Conservation (phyloP, 2,113 vertebrate species). For the Puma concolor region DNA sequence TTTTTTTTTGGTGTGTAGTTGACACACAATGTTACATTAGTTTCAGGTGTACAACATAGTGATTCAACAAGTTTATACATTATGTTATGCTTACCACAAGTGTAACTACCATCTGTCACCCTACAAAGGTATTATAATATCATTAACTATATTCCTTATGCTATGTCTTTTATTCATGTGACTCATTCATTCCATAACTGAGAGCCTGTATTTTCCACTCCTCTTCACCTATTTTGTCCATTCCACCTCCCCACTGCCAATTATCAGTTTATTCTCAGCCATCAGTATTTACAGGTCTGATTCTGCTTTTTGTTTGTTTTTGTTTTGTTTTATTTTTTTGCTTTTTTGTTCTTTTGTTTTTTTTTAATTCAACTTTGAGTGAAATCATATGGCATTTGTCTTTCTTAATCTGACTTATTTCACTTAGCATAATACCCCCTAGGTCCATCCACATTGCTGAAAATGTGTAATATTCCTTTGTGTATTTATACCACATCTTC, state of each 20-base stretch:
- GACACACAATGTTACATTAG: background rate
- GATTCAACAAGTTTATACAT: background rate
- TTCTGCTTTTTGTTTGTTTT: background rate
- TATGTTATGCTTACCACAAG: background rate
- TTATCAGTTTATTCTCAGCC: background rate
- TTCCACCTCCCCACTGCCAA: background rate
- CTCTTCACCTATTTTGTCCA: background rate
- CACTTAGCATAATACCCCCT: background rate
- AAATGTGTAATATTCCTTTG: background rate
- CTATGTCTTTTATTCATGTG: background rate
- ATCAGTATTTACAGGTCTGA: background rate
- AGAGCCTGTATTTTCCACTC: background rate
- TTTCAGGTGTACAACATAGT: background rate
- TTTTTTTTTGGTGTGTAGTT: background rate
- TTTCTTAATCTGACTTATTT: background rate
- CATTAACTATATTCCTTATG: background rate
- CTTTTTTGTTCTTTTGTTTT: background rate
- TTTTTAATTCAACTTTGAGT: background rate
- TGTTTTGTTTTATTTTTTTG: background rate
- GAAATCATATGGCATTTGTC: background rate
- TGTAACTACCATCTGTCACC: background rate
- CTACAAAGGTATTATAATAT: background rate
- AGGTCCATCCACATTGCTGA: background rate
- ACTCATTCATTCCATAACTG: background rate
- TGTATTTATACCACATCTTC: background rate